Evolutionary conservation across 2,113 vertebrate genomes (phyloP).

Genomic region (Ceratotherium simum): DNA sequence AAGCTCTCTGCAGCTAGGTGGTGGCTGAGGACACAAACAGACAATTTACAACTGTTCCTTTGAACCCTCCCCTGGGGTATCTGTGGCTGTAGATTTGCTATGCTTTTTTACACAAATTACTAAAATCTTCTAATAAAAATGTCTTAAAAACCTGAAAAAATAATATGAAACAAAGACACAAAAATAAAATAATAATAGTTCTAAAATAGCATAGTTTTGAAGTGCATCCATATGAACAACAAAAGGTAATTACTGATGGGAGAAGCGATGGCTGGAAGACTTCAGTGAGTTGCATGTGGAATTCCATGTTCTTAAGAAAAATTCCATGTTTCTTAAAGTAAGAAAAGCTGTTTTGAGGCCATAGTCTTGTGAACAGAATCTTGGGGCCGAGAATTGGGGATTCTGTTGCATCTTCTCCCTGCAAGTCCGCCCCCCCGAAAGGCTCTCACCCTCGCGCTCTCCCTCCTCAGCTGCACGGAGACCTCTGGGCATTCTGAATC

Average conservation of each 20-base stretch:
- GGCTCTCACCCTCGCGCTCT: too few relatives aligned
- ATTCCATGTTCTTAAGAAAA: neutral
- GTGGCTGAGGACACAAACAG: neutral
- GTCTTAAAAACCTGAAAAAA: neutral
- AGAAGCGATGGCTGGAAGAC: neutral
- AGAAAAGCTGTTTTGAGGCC: neutral
- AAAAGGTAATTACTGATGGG: neutral
- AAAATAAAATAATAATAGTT: neutral
- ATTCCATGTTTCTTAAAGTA: neutral
- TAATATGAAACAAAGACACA: neutral
- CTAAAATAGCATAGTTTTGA: neutral
- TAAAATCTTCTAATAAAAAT: conserved; percentile 1
- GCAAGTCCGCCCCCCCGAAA: accelerated
- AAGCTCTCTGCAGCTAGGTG: neutral
- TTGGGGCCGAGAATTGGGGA: neutral
- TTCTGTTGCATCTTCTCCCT: neutral
- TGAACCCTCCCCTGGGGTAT: neutral
- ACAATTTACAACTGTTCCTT: neutral
- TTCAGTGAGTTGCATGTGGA: neutral
- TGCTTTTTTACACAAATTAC: neutral
- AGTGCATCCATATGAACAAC: neutral
- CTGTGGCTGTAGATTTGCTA: neutral
- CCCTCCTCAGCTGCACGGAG: neutral
- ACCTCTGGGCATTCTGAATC: neutral
- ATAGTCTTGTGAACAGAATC: neutral